Evolutionary conservation across 2,888 invertebrate species (phyloP), one percentile per base, ranked within the genome.

Genomic region (Limulus polyphemus): DNA sequence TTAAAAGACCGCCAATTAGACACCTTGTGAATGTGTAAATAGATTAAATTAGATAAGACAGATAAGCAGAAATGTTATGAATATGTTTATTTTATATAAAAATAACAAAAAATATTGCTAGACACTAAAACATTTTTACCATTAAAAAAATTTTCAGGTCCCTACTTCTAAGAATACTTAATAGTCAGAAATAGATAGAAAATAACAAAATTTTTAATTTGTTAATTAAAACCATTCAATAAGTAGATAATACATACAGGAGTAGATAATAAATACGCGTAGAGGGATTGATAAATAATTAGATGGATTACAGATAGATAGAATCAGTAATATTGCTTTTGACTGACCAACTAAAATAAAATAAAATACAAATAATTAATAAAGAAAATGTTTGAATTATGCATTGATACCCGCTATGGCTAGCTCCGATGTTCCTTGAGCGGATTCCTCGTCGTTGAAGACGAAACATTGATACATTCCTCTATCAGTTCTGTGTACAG

Each of bases 331-430:
- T 50, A 50, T 50, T 14, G 51, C 10, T 50, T 14, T 13, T 7
- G 2, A 50, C 4, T 14, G 9, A 50, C 51, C n/a, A 13, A 14
- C 4, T 13, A 50, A 3, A n/a, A n/a, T 3, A 50, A 13, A n/a
- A 50, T 3, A 3, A 0, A 7, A 13, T n/a, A 50, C 3, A 50
- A 50, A 13, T 50, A 7, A 50, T n/a, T 14, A 16, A 16, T 16
- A 16, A 13, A 55, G 5, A 55, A 55, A 16, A 58, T 17, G 55
- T 57, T 55, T 49, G 51, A 52, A 54, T 49, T 68, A 79, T 83
- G 79, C 76, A 86, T 84, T 92, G 2, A 1, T 54, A 62, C 62
- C 62, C 32, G 55, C 58, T 47, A 62, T 56, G 11, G 49, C 49
- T 47, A 62, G 54, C 14, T 62, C 54, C 11, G 62, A 49, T 9